Evolutionary conservation across 2,888 invertebrate genomes (phyloP), one percentile per base, ranked within the genome.

Genomic region (Clunio marinus): DNA sequence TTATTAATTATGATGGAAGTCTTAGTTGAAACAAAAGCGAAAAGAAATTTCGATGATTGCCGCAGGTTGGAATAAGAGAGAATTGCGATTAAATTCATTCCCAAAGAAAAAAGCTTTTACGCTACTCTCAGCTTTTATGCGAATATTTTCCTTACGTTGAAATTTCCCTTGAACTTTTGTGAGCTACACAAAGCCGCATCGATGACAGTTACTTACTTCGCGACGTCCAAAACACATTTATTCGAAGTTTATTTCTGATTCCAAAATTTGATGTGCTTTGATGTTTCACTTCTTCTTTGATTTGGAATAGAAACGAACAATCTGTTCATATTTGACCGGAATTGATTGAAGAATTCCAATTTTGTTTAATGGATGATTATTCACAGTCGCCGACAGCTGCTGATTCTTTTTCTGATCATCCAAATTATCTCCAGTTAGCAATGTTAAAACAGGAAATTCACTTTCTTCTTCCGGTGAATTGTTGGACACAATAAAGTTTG

Each of bases 281-380:
- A 24, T 32, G 35, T 15, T 51, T 51, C 51, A 51, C 51, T 51
- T 51, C 70, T 88, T 87, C 76, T 91, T 91, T 88, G 93, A 94
- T 80, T 91, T 92, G 58, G 85, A 81, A 80, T 90, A 88, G 82
- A 94, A 95, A 72, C 87, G 86, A 72, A 86, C 86, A 72, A 94
- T 88, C 74, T 88, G 86, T 77, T 93, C 90, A 68, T 93, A 82
- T 73, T 88, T 86, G 62, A 94, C 87, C 20, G 93, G 93, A 70
- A 89, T 89, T 57, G 89, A 84, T 74, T 88, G 85, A 25, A 91
- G 87, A 72, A 93, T 84, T 69, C 90, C 90, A n/a, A n/a, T n/a
- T n/a, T n/a, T n/a, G n/a, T n/a, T n/a, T n/a, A n/a, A n/a, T 5
- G 87, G 84, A 69, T 87, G 84, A 76, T 89, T 90, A 75, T 90